Conservation (phyloP, 2,888 invertebrate genomes). For the Latheticus oryzae region DNA sequence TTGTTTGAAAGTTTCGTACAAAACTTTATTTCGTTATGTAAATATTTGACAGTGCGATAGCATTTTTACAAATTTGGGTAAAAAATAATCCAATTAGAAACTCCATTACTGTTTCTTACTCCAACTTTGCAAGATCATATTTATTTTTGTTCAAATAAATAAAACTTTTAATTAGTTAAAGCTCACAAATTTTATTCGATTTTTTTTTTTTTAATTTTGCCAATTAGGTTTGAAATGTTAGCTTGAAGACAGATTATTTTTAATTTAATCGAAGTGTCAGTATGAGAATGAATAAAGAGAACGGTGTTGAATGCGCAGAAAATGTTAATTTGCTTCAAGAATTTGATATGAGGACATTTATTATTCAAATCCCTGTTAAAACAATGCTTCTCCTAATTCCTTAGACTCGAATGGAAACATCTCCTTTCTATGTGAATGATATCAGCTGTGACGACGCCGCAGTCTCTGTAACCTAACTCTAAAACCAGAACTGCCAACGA, state of each 20-base stretch:
- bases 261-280: neutral
- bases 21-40: too few species aligned
- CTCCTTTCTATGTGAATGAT: conserved; percentile 43
- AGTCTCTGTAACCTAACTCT: conserved; percentile 41
- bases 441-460: conserved; percentile 41
- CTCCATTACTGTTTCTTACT: conserved; percentile 16
- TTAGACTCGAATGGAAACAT: conserved; percentile 35
- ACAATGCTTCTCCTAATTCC: conserved; percentile 33
- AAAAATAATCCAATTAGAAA: conserved; percentile 29
- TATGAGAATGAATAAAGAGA: conserved; percentile 15
- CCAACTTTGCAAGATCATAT: conserved; percentile 1
- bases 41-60: too few species aligned
- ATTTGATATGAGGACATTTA: conserved; percentile 29
- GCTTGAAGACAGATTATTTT: too few species aligned
- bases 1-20: too few species aligned
- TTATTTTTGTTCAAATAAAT: conserved; percentile 4
- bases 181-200: conserved; percentile 6
- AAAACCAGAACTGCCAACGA: conserved; percentile 51
- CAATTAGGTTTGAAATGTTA: neutral
- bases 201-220: too few species aligned
- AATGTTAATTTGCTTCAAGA: conserved; percentile 34
- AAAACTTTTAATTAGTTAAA: conserved; percentile 24
- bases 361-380: conserved; percentile 39
- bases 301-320: conserved; percentile 11
- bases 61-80: conserved; percentile 7